These are phyloP conservation scores for Hipposideros larvatus DNA, from an alignment of 2,797 vertebrate genomes.

Conservation along the genomic window DNA sequence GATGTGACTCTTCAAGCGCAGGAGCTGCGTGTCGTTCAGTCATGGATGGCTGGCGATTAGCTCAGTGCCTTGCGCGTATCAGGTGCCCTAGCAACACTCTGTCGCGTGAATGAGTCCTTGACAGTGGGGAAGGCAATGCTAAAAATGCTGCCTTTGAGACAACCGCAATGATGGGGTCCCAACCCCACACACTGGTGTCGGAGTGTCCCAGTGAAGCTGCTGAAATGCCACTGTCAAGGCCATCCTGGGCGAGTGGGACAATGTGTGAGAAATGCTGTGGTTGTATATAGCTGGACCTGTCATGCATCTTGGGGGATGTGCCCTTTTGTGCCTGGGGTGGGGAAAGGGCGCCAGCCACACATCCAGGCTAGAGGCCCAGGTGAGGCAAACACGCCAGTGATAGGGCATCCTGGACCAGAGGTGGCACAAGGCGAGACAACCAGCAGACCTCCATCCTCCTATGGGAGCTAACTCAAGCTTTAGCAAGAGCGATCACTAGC, in stretches of 20 bases:
- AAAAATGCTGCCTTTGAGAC: not conserved
- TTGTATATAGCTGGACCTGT: not conserved
- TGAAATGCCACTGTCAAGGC: not conserved
- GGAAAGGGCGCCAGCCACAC: not conserved
- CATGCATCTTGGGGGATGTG: accelerated
- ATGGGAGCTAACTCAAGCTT: not conserved
- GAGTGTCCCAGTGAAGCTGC: accelerated
- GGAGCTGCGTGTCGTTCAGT: not conserved
- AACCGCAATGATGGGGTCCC: not conserved
- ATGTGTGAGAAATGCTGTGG: not conserved
- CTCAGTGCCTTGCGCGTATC: not conserved
- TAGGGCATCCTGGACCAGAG: not conserved
- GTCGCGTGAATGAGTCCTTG: not conserved
- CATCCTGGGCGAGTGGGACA: not conserved
- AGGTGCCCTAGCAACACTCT: not conserved
- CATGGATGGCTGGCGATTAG: not conserved
- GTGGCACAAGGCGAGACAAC: accelerated
- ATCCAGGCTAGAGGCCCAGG: not conserved
- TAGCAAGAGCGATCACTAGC: not conserved
- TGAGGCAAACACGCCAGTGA: not conserved
- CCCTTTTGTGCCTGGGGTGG: not conserved
- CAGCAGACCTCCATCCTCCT: not conserved
- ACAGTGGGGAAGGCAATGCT: not conserved
- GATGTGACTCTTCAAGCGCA: accelerated
- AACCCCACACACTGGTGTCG: not conserved